These are phyloP conservation scores for Temnothorax nylanderi DNA, from an alignment of 1,140 invertebrate genomes.

Conservation along the genomic window DNA sequence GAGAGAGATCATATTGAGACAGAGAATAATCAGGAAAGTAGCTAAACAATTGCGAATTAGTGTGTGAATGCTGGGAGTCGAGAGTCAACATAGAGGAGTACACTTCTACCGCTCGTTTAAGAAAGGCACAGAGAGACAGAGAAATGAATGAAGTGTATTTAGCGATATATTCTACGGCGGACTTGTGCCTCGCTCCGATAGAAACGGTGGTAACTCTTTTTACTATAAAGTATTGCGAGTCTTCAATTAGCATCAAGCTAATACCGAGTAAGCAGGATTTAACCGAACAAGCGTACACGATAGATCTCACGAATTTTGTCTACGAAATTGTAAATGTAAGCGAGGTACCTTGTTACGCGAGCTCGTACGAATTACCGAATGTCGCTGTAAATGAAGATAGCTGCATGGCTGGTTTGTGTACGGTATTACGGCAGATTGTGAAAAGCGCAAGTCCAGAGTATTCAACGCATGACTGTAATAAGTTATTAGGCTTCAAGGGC, in stretches of 20 bases:
- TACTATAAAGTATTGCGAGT: conserved; percentile 82
- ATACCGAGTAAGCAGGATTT: conserved; percentile 60
- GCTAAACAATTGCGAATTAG: conserved; percentile 86
- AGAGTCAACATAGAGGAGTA: background rate
- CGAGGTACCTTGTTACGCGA: conserved; percentile 78
- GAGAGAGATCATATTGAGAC: conserved; percentile 87
- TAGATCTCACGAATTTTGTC: conserved; percentile 76
- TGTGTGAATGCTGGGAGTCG: conserved; percentile 71
- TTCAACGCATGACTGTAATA: conserved; percentile 82
- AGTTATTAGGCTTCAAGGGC: conserved; percentile 91
- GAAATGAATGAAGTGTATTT: conserved; percentile 81
- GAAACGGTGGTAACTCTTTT: conserved; percentile 82
- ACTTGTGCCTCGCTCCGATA: conserved; percentile 80
- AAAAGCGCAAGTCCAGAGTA: conserved; percentile 78
- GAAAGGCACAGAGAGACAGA: background rate
- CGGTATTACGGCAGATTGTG: conserved; percentile 89
- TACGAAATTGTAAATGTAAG: conserved; percentile 72
- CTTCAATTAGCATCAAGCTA: conserved; percentile 76
- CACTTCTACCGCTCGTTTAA: conserved; percentile 7
- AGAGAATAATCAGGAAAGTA: conserved; percentile 87
- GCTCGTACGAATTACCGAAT: conserved; percentile 87
- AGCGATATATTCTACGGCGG: conserved; percentile 75
- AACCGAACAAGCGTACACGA: conserved; percentile 70
- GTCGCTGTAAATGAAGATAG: conserved; percentile 87
- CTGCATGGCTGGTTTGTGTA: conserved; percentile 90